Evolutionary conservation across 1,140 invertebrate genomes (phyloP), one percentile per base, ranked within the genome.

Genomic region (Drosophila pectinifera): DNA sequence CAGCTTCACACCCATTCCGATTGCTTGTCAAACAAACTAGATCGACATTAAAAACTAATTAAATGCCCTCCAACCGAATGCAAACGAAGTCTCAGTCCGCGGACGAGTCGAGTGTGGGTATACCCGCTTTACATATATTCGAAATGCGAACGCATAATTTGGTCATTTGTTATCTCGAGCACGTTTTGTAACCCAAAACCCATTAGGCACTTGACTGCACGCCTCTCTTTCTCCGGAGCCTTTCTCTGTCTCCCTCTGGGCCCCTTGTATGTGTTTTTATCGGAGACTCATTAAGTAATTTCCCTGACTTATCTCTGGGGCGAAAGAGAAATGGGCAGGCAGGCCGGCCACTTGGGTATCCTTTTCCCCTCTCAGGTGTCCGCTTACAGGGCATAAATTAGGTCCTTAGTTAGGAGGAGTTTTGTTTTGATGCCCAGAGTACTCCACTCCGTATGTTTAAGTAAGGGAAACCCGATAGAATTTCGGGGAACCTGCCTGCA

Each of bases 11-110:
- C 78, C 73, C 78, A 70, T 73, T 67, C 45, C 75, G 64, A 88
- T 82, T 79, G 79, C 84, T 83, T 86, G 83, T 86, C 83, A 89
- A 89, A 89, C 83, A 86, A 86, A 86, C 84, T 86, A 86, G 84
- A 73, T 61, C 75, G 55, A 79, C 84, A 88, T 88, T 88, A 89
- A 89, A 89, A 89, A 89, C 84, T 84, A 89, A 89, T 89, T 89
- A 89, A 89, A 89, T 78, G 80, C 67, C 80, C 68, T 67, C 63
- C 42, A 72, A 69, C 55, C 55, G 54, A 76, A 76, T 76, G 62
- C 46, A 57, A 67, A 75, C 62, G 51, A 73, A 65, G 39, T 48
- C 28, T 13, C 24, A 31, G 28, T 22, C 20, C 11, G 10, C n/a
- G 58, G 20, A 24, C 22, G 39, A n/a, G n/a, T n/a, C 38, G 54